A percentile compares a stretch with the other conserved stretches of the same genome.
phyloP scores from a whole-genome alignment of 2,113 vertebrate genomes.

The Xenopus laevis region DNA sequence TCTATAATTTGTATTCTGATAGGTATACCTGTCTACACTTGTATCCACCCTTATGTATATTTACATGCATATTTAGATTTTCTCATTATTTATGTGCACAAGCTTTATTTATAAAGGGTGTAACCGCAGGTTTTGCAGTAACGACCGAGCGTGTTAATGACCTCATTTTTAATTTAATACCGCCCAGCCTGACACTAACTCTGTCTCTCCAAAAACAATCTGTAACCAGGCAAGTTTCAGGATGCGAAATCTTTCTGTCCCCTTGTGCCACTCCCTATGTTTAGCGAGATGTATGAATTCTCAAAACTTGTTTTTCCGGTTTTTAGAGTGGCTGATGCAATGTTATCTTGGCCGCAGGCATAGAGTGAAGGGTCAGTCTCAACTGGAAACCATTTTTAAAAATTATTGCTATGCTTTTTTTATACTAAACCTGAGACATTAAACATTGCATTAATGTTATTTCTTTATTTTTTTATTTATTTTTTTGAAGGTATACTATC shows the following conservation, averaged over 20 bases:
- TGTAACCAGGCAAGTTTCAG: conserved; percentile 6
- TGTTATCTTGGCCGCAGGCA: conserved; percentile 1
- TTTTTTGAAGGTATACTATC: too few species aligned
- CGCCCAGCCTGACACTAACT: neutral
- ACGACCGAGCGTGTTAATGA: neutral
- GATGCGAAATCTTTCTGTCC: neutral
- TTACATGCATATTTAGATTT: neutral
- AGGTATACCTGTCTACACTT: neutral
- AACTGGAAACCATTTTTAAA: too few species aligned
- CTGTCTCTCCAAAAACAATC: neutral
- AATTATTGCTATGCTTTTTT: too few species aligned
- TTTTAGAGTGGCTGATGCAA: conserved; percentile 33
- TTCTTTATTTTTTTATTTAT: too few species aligned
- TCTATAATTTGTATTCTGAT: neutral
- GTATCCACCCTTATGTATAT: neutral
- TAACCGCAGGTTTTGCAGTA: conserved; percentile 1
- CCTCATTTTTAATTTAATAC: neutral
- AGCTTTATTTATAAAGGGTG: conserved; percentile 1
- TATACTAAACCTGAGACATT: too few species aligned
- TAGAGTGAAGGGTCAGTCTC: neutral
- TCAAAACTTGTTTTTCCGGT: conserved; percentile 37
- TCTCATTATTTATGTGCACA: neutral
- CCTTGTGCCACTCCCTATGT: conserved; percentile 16
- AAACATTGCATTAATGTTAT: too few species aligned
- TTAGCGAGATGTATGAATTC: conserved; percentile 21